Conservation (phyloP, 2,797 vertebrate genomes). For the Ambastaia sidthimunki region DNA sequence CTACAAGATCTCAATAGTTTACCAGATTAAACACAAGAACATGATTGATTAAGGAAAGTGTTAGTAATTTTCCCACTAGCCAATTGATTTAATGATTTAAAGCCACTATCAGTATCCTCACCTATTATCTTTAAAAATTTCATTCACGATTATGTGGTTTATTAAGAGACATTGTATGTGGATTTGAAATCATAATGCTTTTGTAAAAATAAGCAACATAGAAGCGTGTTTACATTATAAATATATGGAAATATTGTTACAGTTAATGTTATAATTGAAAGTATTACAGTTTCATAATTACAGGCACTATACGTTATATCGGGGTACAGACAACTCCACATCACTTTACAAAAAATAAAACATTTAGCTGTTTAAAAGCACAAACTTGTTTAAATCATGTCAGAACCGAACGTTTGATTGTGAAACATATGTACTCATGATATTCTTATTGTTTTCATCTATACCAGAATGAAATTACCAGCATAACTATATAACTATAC, state of each 20-base stretch:
- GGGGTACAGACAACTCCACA: not conserved
- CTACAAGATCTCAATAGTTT: not conserved
- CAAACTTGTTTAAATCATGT: not conserved
- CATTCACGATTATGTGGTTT: not conserved
- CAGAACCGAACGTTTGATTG: no score
- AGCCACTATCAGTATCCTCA: no score
- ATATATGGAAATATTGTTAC: not conserved
- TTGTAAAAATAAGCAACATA: not conserved
- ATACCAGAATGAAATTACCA: no score
- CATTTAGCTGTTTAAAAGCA: not conserved
- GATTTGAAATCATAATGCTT: not conserved
- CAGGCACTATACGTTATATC: no score
- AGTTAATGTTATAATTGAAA: not conserved
- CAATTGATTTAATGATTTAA: no score
- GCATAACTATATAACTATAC: no score
- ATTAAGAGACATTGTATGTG: not conserved
- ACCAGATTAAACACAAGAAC: not conserved
- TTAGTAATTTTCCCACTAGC: not conserved
- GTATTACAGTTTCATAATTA: not conserved
- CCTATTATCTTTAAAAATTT: not conserved
- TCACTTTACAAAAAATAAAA: not conserved
- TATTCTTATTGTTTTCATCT: no score
- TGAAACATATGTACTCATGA: no score
- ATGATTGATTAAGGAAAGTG: not conserved
- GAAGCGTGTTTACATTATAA: not conserved